Conservation (phyloP, 2,113 vertebrate genomes). For the Muntiacus reevesi region DNA sequence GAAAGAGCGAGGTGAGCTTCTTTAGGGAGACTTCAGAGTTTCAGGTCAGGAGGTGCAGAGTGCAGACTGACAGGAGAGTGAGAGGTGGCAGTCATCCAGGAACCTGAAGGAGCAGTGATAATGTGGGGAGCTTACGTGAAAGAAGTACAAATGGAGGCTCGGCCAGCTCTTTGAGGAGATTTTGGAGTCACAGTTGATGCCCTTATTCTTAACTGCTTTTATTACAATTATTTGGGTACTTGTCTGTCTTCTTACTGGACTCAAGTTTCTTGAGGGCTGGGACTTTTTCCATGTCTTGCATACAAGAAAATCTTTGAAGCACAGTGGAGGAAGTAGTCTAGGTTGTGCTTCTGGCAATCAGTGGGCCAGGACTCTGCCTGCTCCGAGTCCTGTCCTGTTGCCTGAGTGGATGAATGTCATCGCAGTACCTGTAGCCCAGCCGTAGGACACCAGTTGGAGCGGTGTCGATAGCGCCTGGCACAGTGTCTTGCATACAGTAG, state of each 20-base stretch:
- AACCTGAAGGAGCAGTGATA: neutral
- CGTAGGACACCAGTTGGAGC: neutral
- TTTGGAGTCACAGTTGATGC: neutral
- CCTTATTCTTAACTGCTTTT: neutral
- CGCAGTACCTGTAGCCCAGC: too few species aligned
- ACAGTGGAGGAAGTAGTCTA: neutral
- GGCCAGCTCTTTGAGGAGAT: neutral
- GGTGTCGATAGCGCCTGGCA: neutral
- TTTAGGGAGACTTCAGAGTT: neutral
- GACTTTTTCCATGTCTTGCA: neutral
- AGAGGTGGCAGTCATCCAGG: neutral
- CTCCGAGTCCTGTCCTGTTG: neutral
- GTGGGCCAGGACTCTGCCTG: neutral
- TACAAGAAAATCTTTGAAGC: neutral
- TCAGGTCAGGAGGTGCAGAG: neutral
- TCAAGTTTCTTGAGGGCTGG: neutral
- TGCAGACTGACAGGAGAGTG: neutral
- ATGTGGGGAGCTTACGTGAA: neutral
- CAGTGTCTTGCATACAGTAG: neutral
- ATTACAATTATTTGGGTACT: neutral
- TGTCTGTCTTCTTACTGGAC: neutral
- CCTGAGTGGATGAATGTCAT: neutral
- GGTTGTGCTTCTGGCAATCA: neutral
- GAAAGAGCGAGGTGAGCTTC: neutral
- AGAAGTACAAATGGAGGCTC: neutral